Evolutionary conservation across 2,888 invertebrate species (phyloP), one percentile per base, ranked within the genome.

Genomic region (Lottia scabra): DNA sequence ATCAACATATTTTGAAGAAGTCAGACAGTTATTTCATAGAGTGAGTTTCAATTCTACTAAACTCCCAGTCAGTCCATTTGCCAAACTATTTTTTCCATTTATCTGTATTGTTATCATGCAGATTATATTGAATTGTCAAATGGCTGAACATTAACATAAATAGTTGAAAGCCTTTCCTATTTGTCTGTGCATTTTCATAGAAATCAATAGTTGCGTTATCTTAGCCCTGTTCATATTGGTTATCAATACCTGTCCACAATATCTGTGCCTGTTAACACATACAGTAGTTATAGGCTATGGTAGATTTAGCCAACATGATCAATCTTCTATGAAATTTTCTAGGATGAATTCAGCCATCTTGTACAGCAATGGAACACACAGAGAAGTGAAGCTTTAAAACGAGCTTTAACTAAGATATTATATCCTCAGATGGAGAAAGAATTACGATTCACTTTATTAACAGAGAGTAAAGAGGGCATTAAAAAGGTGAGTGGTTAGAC

Each of bases 301-400:
- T n/a, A n/a, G n/a, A n/a, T n/a, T n/a, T n/a, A n/a, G n/a, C 2
- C 30, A 30, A 30, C 30, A 30, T 30, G 5, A 30, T 5, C 30
- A 4, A 30, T 30, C 5, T 4, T 30, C 30, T 30, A 30, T 30
- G 3, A 30, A 30, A 30, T 30, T 64, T 72, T 76, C 1, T 78
- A 90, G 92, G 98, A 98, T 90, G 98, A 98, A 89, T 98, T 97
- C 90, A 96, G 96, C 78, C 83, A 87, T 74, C 80, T 89, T 66
- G 90, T 89, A 62, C 95, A 97, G 88, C 96, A 97, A 81, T 99
- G 99, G 99, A 99, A 99, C 90, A 93, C 93, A 1, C 88, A 98
- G 67, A 92, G 99, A 62, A 93, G 93, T 1, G 94, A 96, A 83
- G 96, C 97, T 70, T 94, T 99, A 0, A 95, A 96, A 83, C 91